A percentile compares a stretch with the other conserved stretches of the same genome.
These are phyloP conservation scores for Platycheirus albimanus DNA, from an alignment of 2,888 invertebrate species.

Conservation along the genomic window DNA sequence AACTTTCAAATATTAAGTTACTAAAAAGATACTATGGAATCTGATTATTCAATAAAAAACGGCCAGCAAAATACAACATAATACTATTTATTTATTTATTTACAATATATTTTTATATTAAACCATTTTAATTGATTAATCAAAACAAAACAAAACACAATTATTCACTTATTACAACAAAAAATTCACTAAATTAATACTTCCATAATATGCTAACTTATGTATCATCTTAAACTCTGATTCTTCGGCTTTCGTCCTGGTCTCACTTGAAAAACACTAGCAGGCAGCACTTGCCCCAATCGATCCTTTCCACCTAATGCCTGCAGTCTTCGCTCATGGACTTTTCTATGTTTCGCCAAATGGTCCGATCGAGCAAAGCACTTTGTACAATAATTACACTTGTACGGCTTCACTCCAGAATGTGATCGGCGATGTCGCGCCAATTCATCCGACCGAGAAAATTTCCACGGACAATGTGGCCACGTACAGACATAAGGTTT, in stretches of 20 bases:
- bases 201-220: no score
- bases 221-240: conserved; percentile 72
- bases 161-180: no score
- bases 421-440: conserved; percentile 97
- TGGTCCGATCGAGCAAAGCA: conserved; percentile 96
- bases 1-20: no score
- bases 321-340: conserved; percentile 87
- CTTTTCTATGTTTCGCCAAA: conserved; percentile 94
- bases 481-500: conserved; percentile 89
- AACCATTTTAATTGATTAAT: no score
- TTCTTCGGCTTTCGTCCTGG: conserved; percentile 82
- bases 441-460: conserved; percentile 96
- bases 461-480: conserved; percentile 94
- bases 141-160: no score
- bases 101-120: no score
- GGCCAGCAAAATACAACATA: no score
- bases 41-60: no score
- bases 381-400: conserved; percentile 93
- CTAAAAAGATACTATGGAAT: no score
- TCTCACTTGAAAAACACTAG: conserved; percentile 79
- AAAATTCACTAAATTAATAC: no score
- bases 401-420: conserved; percentile 96
- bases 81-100: no score
- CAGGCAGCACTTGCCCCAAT: conserved; percentile 77
- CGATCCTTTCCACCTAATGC: conserved; percentile 79